Evolutionary conservation across 2,113 vertebrate species (phyloP).

Genomic region (Bufo gargarizans): DNA sequence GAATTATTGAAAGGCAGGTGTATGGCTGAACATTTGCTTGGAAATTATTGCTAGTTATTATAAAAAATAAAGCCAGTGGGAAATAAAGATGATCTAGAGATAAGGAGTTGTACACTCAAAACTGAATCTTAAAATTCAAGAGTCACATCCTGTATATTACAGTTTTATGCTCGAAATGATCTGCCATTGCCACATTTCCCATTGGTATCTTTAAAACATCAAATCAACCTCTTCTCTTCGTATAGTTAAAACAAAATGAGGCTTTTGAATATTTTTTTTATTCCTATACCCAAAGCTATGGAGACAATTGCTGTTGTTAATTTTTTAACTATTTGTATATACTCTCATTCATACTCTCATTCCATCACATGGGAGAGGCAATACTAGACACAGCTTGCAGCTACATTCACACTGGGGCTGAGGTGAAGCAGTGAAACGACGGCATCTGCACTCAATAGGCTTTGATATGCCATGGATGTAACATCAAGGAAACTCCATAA

Average conservation of each 20-base stretch:
- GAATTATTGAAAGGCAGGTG: constrained; percentile 16
- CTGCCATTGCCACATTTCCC: background rate
- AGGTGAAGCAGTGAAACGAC: no score
- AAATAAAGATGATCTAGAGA: constrained; percentile 4
- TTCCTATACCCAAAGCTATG: background rate
- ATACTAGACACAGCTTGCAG: no score
- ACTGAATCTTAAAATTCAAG: background rate
- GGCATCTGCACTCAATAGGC: no score
- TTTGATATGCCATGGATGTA: no score
- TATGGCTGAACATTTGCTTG: background rate
- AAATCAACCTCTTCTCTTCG: background rate
- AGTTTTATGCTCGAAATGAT: background rate
- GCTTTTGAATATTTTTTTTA: background rate
- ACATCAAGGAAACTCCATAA: no score
- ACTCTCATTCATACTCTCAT: no score
- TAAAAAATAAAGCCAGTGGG: constrained; percentile 31
- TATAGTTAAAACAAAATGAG: background rate
- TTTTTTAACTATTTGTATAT: background rate
- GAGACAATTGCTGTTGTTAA: background rate
- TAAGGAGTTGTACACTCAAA: background rate
- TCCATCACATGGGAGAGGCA: no score
- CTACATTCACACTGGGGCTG: no score
- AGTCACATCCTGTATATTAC: background rate
- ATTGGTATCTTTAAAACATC: background rate
- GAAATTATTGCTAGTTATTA: background rate